phyloP scores from a whole-genome alignment of 2,888 invertebrate species.

The Morinoia aosen region DNA sequence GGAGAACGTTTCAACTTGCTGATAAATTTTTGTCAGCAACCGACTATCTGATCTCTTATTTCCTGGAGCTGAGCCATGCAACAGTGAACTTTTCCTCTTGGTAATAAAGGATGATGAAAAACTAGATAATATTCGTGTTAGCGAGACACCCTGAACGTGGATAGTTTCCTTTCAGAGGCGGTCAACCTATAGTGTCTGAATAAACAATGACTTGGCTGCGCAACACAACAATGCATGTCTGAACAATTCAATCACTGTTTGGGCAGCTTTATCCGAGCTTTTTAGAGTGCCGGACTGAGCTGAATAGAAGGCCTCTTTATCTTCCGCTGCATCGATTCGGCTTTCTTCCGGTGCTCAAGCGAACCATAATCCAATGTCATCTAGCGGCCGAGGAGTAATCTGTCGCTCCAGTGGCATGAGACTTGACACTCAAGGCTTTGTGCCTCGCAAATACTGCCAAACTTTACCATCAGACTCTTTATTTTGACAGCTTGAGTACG shows the following conservation, averaged over 20 bases:
- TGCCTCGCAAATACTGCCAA: background rate
- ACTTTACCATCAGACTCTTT: background rate
- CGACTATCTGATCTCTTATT: background rate
- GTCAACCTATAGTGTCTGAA: background rate
- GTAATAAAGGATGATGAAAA: background rate
- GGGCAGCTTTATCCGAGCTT: background rate
- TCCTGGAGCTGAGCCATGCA: background rate
- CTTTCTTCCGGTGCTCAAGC: constrained; percentile 6
- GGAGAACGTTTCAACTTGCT: background rate
- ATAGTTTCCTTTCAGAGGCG: background rate
- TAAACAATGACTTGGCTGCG: background rate
- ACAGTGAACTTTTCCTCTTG: background rate
- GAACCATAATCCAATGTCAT: background rate
- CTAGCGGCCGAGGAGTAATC: background rate
- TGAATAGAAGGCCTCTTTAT: background rate
- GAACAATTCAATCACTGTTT: constrained; percentile 12
- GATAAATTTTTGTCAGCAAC: background rate
- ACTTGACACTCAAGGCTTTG: constrained; percentile 8
- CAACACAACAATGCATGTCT: background rate
- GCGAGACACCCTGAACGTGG: background rate
- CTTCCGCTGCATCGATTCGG: background rate
- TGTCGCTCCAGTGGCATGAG: constrained; percentile 15
- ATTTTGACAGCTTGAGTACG: background rate
- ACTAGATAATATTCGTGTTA: background rate
- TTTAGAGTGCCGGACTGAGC: background rate